These are phyloP conservation scores for Phrynosoma blainvillii DNA, from an alignment of 2,113 vertebrate genomes.

Conservation along the genomic window DNA sequence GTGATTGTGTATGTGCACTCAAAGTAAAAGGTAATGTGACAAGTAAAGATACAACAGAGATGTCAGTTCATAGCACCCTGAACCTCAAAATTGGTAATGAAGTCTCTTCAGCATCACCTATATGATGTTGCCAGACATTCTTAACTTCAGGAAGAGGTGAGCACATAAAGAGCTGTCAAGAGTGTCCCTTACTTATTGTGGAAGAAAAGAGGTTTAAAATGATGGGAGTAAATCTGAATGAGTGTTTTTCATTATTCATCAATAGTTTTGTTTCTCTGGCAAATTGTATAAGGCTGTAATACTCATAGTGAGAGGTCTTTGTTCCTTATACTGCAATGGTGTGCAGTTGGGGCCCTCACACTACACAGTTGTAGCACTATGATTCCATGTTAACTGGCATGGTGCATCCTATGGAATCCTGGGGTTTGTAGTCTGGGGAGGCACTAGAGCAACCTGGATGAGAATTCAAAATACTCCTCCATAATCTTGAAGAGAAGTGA, in stretches of 20 bases:
- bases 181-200: slow-evolving; percentile 66
- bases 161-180: slow-evolving; percentile 62
- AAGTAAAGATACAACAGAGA: slow-evolving; percentile 57
- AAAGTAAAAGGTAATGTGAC: slow-evolving; percentile 60
- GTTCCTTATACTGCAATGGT: slow-evolving; percentile 45
- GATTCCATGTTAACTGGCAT: neutral
- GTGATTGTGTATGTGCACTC: slow-evolving; percentile 8
- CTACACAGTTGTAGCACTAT: too few relatives aligned
- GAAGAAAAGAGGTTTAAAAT: slow-evolving; percentile 65
- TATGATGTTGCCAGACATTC: slow-evolving; percentile 62
- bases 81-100: slow-evolving; percentile 71
- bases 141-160: slow-evolving; percentile 58
- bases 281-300: slow-evolving; percentile 64
- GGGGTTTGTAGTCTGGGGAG: too few relatives aligned
- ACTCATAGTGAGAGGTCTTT: slow-evolving; percentile 3
- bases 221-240: slow-evolving; percentile 68
- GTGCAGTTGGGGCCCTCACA: neutral
- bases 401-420: too few relatives aligned
- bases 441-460: too few relatives aligned
- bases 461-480: too few relatives aligned
- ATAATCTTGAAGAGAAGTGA: too few relatives aligned
- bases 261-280: slow-evolving; percentile 71
- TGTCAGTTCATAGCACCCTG: slow-evolving; percentile 68
- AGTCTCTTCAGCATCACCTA: slow-evolving; percentile 55
- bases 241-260: slow-evolving; percentile 71